Evolutionary conservation across 2,113 vertebrate species (phyloP), one percentile per base, ranked within the genome.

Genomic region (Sphaerodactylus townsendi): DNA sequence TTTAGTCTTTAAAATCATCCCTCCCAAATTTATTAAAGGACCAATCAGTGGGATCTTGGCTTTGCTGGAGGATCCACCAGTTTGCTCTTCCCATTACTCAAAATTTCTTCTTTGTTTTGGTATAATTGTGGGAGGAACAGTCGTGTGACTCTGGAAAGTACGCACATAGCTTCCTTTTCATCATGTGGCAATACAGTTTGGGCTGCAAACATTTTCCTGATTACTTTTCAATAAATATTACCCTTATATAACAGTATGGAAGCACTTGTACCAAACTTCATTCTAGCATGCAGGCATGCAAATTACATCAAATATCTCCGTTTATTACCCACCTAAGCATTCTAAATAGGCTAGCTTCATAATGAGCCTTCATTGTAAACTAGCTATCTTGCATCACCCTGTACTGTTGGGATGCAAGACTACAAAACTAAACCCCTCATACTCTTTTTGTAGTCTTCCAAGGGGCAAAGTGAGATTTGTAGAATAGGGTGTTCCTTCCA

Each of bases 31-130:
- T 41, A 77, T 70, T 33, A 44, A 33, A 15, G 9, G 75, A 84
- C 53, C 46, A 17, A 56, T 46, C 50, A 84, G 15, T 84, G 82
- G 74, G 77, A 70, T 78, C 70, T 70, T 70, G 62, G 74, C 74
- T 44, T 44, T 41, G 48, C 35, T 37, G 14, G 4, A 3, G 23
- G 13, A 5, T 69, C n/a, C 5, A 39, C 21, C 23, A 25, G 35
- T 25, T 70, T 19, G 28, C 30, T 77, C 30, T 77, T 78, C 37
- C 33, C 56, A 39, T 35, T 65, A 77, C 35, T 69, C 81, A 83
- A 33, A 46, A 64, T 41, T 82, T 70, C 53, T 33, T 19, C 39
- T 23, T 17, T 35, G 33, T 66, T 41, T 80, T 23, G 1, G 69
- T 50, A 50, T 13, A 25, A 30, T 3, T n/a, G 46, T 44, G 66